Percentiles rank a stretch among this genome's conserved stretches.
phyloP scores from a whole-genome alignment of 2,888 invertebrate species.

The Ditula angustiorana region DNA sequence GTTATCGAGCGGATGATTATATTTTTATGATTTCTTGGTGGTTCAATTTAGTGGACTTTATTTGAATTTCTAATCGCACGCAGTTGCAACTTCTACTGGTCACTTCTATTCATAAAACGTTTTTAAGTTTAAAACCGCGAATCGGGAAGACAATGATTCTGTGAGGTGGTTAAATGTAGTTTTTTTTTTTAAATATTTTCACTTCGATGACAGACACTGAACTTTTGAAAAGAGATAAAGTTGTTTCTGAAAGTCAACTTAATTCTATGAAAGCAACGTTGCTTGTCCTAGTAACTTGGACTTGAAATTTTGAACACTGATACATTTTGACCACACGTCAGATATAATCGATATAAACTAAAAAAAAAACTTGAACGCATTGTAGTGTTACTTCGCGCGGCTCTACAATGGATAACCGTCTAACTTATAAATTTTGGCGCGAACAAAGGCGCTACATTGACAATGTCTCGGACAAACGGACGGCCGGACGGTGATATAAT shows the following conservation, averaged over 20 bases:
- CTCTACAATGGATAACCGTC: slow-evolving; percentile 74
- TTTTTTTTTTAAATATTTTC: too few relatives aligned
- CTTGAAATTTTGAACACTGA: slow-evolving; percentile 78
- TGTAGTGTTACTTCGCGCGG: slow-evolving; percentile 63
- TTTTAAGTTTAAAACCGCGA: too few relatives aligned
- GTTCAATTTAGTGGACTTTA: slow-evolving; percentile 45
- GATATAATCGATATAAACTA: slow-evolving; percentile 77
- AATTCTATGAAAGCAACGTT: too few relatives aligned
- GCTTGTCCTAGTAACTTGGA: slow-evolving; percentile 52
- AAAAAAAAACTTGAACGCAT: slow-evolving; percentile 52
- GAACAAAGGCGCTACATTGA: slow-evolving; percentile 83
- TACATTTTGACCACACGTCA: slow-evolving; percentile 84
- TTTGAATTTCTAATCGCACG: slow-evolving; percentile 17
- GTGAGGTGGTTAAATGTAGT: too few relatives aligned
- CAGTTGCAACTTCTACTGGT: background rate
- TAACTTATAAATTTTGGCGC: slow-evolving; percentile 82
- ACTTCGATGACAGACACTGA: too few relatives aligned
- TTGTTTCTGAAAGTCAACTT: too few relatives aligned
- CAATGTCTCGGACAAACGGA: slow-evolving; percentile 74
- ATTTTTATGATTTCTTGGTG: slow-evolving; percentile 49
- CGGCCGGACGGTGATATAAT: slow-evolving; percentile 70
- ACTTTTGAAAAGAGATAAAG: too few relatives aligned
- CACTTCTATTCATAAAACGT: too few relatives aligned
- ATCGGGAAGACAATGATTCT: too few relatives aligned
- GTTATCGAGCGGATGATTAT: slow-evolving; percentile 63